Evolutionary conservation across 2,113 vertebrate genomes (phyloP).

Genomic region (Dasyprocta punctata): DNA sequence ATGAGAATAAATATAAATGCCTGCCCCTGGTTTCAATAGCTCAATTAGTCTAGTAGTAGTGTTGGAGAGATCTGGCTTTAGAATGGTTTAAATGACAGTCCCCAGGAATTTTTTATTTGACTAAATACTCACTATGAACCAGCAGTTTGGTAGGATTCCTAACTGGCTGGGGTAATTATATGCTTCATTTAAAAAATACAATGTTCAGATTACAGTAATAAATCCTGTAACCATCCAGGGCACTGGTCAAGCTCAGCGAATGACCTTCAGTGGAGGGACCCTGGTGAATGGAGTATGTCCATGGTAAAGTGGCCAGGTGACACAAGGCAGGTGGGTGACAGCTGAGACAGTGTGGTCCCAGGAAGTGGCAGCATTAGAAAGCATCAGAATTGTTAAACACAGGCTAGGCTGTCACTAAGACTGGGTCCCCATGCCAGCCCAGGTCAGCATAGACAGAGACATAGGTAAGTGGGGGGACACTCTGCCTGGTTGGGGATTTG

Average conservation of each 20-base stretch:
- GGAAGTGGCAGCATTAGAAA: background rate
- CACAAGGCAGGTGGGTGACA: background rate
- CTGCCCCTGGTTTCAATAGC: slow-evolving; percentile 33
- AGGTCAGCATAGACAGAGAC: background rate
- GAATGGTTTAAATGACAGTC: background rate
- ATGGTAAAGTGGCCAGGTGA: background rate
- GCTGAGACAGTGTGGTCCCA: accelerated
- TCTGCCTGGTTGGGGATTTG: background rate
- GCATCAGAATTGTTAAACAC: background rate
- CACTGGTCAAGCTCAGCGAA: background rate
- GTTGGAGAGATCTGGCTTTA: background rate
- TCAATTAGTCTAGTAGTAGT: background rate
- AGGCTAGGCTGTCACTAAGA: too few relatives aligned
- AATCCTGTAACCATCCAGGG: background rate
- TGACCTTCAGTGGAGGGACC: background rate
- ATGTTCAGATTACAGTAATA: background rate
- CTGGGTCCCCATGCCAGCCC: accelerated
- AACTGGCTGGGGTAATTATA: background rate
- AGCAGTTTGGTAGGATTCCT: background rate
- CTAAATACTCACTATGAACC: background rate
- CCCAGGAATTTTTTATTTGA: background rate
- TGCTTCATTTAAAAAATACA: background rate
- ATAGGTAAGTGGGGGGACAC: accelerated
- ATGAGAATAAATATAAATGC: slow-evolving; percentile 32
- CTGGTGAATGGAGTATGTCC: accelerated